Conservation (phyloP, 2,797 vertebrate genomes). For the Microchirus variegatus region DNA sequence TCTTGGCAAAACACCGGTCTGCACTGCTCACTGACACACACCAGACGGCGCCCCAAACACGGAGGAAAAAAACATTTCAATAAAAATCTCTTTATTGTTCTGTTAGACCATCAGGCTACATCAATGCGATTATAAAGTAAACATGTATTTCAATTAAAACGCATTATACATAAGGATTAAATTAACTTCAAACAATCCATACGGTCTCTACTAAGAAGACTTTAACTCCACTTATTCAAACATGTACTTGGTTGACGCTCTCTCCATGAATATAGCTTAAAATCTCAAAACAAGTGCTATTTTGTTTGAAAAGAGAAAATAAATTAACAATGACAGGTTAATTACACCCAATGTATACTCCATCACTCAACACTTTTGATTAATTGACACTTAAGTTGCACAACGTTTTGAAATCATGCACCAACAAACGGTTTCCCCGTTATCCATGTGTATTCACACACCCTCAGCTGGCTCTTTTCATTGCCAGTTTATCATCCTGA, state of each 20-base stretch:
- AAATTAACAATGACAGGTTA: too few species aligned
- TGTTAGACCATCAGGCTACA: conserved; percentile 15
- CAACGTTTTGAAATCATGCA: too few species aligned
- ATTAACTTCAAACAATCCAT: conserved; percentile 7
- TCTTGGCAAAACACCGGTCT: too few species aligned
- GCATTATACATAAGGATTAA: conserved; percentile 43
- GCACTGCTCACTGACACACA: background rate
- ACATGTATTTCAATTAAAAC: conserved; percentile 24
- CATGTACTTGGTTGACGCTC: conserved; percentile 18
- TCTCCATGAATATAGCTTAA: conserved; percentile 28
- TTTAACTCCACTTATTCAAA: conserved; percentile 13
- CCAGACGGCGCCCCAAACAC: conserved; percentile 30
- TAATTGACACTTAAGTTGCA: too few species aligned
- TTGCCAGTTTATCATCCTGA: too few species aligned
- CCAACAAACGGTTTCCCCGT: too few species aligned
- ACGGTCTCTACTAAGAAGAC: conserved; percentile 11
- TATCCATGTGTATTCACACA: too few species aligned
- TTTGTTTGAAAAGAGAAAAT: too few species aligned
- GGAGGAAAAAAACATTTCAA: background rate
- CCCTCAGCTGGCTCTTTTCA: too few species aligned
- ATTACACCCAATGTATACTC: conserved; percentile 5
- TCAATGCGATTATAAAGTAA: conserved; percentile 6
- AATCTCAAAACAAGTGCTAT: conserved; percentile 30
- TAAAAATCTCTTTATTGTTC: conserved; percentile 71
- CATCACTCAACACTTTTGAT: too few species aligned